Evolutionary conservation across 2,888 invertebrate genomes (phyloP).

Genomic region (Tortricodes alternella): DNA sequence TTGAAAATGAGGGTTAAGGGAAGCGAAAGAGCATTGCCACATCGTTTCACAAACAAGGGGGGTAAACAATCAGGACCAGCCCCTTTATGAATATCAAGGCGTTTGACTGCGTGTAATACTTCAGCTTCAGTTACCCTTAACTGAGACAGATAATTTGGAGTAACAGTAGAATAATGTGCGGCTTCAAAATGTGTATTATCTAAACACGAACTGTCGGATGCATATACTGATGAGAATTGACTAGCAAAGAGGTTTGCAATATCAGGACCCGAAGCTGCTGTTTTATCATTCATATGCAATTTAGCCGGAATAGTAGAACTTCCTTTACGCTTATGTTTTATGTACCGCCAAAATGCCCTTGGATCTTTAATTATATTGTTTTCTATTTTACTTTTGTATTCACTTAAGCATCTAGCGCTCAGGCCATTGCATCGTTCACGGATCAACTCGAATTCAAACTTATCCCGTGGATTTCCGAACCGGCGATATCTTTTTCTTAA

Average conservation of each 20-base stretch:
- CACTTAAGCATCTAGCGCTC: neutral
- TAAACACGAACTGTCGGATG: no score
- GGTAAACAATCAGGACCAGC: constrained; percentile 23
- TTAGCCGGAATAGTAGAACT: no score
- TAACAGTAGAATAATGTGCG: neutral
- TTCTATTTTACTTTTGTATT: neutral
- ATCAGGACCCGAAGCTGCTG: no score
- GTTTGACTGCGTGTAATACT: neutral
- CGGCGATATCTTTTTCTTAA: neutral
- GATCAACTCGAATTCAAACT: neutral
- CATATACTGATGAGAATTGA: constrained; percentile 6
- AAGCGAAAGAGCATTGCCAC: no score
- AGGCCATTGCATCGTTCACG: neutral
- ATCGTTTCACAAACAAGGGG: no score
- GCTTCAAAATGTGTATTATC: no score
- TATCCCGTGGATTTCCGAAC: constrained; percentile 6
- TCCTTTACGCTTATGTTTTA: no score
- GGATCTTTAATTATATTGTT: neutral
- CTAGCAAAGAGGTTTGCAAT: no score
- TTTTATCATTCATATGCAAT: no score
- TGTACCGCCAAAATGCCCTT: neutral
- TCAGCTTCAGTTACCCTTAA: no score
- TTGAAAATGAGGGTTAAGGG: no score
- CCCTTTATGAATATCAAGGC: constrained; percentile 5
- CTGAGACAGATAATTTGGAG: neutral